Evolutionary conservation across 2,797 vertebrate species (phyloP).

Genomic region (Danio kyathit): DNA sequence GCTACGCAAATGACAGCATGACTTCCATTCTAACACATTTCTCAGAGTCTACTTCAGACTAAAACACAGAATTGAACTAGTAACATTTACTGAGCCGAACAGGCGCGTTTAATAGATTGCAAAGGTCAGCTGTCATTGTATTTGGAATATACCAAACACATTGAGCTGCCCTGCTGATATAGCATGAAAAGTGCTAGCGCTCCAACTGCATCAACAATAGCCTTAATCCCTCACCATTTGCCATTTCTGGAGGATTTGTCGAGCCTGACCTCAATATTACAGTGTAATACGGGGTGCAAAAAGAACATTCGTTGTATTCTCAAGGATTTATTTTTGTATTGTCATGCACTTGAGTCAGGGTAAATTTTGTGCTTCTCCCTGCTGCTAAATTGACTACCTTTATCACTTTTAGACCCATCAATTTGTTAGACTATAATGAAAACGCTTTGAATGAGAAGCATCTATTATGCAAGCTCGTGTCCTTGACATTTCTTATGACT

Average conservation of each 20-base stretch:
- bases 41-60: background rate
- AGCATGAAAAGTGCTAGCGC: conserved; percentile 15
- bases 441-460: background rate
- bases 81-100: conserved; percentile 16
- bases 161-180: conserved; percentile 23
- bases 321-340: background rate
- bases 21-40: background rate
- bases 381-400: background rate
- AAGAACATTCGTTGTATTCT: background rate
- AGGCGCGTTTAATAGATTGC: conserved; percentile 10
- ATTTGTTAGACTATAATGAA: background rate
- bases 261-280: conserved; percentile 22
- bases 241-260: conserved; percentile 34
- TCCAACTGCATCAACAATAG: conserved; percentile 13
- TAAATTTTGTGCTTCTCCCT: background rate
- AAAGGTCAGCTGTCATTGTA: conserved; percentile 2
- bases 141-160: background rate
- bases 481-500: background rate
- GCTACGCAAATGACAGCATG: background rate
- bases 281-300: background rate
- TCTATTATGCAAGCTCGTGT: background rate
- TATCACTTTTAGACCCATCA: background rate
- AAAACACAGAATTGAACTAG: background rate
- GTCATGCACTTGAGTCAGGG: background rate
- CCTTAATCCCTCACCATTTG: conserved; percentile 14